phyloP scores from a whole-genome alignment of 2,113 vertebrate genomes.

The Trachemys scripta region DNA sequence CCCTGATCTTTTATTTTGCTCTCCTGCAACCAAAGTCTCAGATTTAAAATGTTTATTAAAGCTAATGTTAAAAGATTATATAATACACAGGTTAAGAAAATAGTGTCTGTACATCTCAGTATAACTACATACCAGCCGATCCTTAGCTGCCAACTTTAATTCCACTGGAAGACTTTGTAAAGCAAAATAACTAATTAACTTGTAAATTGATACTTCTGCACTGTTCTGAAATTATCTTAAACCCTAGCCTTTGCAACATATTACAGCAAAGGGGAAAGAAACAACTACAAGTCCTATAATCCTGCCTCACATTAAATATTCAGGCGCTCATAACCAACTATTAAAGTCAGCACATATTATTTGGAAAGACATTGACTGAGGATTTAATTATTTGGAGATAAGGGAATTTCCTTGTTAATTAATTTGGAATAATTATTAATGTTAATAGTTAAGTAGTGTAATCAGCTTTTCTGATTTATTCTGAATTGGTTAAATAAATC shows the following conservation, averaged over 20 bases:
- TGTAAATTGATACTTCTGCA: not conserved
- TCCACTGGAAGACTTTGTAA: not conserved
- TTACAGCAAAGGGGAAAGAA: not conserved
- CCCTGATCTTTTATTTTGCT: not conserved
- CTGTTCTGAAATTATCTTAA: not conserved
- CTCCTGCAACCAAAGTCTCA: not conserved
- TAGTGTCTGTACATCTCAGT: too few relatives aligned
- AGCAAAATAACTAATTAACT: constrained; percentile 5
- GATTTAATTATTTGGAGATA: constrained; percentile 18
- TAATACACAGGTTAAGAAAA: too few relatives aligned
- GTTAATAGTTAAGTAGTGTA: not conserved
- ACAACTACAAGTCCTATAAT: not conserved
- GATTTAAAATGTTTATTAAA: not conserved
- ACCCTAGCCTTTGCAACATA: not conserved
- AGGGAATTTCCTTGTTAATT: constrained; percentile 9
- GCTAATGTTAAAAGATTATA: too few relatives aligned
- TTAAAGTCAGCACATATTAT: not conserved
- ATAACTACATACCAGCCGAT: not conserved
- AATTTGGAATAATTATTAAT: constrained; percentile 30
- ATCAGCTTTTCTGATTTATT: constrained; percentile 10
- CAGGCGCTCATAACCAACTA: not conserved
- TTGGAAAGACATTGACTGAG: not conserved
- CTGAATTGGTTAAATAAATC: not conserved
- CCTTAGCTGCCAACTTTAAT: constrained; percentile 8
- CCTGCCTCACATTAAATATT: constrained; percentile 3